Percentiles rank a stretch among this genome's conserved stretches.
These are phyloP conservation scores for Tylochromis polylepis DNA, from an alignment of 2,113 vertebrate species.

Conservation along the genomic window DNA sequence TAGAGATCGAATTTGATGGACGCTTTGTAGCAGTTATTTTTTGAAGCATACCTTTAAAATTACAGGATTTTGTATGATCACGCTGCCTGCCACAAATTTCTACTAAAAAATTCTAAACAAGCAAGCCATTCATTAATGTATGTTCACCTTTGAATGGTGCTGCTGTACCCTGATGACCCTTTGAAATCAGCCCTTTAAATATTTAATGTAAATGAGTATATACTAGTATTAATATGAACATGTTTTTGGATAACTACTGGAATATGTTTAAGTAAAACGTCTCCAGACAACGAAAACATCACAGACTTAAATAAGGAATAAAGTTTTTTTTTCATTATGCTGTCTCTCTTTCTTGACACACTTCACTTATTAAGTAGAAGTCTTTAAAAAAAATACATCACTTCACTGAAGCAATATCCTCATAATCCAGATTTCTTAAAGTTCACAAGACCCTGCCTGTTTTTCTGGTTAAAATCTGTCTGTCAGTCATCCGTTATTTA, in stretches of 20 bases:
- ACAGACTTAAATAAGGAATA: background rate
- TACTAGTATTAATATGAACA: background rate
- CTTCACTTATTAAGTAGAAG: background rate
- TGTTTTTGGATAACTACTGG: background rate
- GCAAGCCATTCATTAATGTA: constrained; percentile 14
- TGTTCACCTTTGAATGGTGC: constrained; percentile 12
- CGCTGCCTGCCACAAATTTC: constrained; percentile 12
- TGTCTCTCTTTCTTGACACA: background rate
- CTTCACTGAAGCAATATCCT: background rate
- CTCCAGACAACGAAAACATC: background rate
- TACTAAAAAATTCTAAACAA: constrained; percentile 19
- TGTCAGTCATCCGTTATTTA: constrained; percentile 60
- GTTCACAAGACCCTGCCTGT: constrained; percentile 31
- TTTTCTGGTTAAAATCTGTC: constrained; percentile 54
- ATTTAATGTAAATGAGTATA: background rate
- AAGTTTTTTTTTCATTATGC: background rate
- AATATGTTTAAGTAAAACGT: background rate
- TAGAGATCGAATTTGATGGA: constrained; percentile 36
- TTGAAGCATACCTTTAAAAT: constrained; percentile 32
- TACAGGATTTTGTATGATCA: constrained; percentile 35
- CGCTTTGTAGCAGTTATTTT: constrained; percentile 41
- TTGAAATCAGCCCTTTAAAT: background rate
- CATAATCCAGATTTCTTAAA: constrained; percentile 13
- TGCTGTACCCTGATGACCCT: background rate
- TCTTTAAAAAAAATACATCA: background rate